Evolutionary conservation across 2,113 vertebrate genomes (phyloP).

Genomic region (Toxostoma redivivum): DNA sequence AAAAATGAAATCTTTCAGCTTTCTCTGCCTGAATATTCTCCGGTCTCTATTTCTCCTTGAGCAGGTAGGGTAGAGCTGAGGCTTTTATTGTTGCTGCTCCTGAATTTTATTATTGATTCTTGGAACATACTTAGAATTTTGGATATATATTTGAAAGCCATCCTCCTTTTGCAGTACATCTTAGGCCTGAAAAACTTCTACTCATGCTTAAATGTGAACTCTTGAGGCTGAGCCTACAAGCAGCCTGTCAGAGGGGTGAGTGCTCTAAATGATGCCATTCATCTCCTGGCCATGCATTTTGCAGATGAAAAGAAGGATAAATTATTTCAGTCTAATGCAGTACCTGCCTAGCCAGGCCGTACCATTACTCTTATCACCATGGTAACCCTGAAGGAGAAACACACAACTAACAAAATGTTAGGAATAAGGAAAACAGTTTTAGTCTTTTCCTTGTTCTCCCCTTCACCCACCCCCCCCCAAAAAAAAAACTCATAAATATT

Average conservation of each 20-base stretch:
- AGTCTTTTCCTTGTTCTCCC: neutral
- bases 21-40: neutral
- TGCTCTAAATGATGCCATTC: neutral
- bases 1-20: neutral
- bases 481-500: neutral
- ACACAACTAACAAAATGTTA: neutral
- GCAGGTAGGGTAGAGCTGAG: neutral
- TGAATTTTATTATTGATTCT: neutral
- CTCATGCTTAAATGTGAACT: neutral
- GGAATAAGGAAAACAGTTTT: neutral
- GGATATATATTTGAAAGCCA: neutral
- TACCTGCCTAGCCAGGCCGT: neutral
- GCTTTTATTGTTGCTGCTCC: neutral
- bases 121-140: neutral
- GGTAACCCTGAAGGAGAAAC: constrained; percentile 1
- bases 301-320: neutral
- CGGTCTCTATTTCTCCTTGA: neutral
- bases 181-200: neutral
- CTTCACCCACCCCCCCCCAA: rapidly evolving
- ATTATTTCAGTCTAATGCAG: neutral
- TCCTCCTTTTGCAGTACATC: neutral
- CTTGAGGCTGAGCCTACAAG: neutral
- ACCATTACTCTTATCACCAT: neutral
- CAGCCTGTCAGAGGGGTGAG: neutral
- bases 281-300: neutral